A percentile compares a stretch with the other conserved stretches of the same genome.
These are phyloP conservation scores for Apotomis betuletana DNA, from an alignment of 2,888 invertebrate genomes.

Conservation along the genomic window DNA sequence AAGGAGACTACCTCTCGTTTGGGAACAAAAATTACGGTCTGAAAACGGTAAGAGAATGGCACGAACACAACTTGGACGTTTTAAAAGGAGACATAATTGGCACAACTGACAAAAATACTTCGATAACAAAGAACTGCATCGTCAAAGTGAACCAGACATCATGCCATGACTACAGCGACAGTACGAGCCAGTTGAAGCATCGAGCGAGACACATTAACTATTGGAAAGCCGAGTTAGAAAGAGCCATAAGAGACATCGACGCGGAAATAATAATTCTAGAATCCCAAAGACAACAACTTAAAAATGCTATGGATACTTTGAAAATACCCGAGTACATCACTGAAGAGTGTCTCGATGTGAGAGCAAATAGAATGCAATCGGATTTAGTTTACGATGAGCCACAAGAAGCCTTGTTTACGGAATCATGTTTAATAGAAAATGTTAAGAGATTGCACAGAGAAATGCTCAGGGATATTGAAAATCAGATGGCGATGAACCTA, in stretches of 20 bases:
- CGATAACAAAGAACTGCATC: conserved; percentile 75
- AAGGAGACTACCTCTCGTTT: conserved; percentile 70
- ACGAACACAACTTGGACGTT: conserved; percentile 67
- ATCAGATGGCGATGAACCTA: conserved; percentile 88
- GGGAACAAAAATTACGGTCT: conserved; percentile 65
- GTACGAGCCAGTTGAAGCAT: conserved; percentile 72
- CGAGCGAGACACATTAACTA: conserved; percentile 75
- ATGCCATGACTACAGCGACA: conserved; percentile 70
- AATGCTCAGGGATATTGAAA: conserved; percentile 86
- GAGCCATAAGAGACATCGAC: conserved; percentile 74
- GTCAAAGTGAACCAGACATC: conserved; percentile 76
- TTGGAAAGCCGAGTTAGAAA: conserved; percentile 74
- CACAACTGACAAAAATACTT: conserved; percentile 71
- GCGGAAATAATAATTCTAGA: conserved; percentile 70
- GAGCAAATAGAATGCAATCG: conserved; percentile 87
- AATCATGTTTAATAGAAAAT: conserved; percentile 88
- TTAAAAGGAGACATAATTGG: conserved; percentile 74
- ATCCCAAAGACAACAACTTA: conserved; percentile 73
- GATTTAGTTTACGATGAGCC: conserved; percentile 89
- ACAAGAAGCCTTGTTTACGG: conserved; percentile 89
- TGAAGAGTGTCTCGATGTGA: conserved; percentile 87
- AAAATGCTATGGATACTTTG: conserved; percentile 70
- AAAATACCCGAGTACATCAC: conserved; percentile 75
- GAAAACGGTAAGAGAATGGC: conserved; percentile 68
- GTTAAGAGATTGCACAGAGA: conserved; percentile 85